These are phyloP conservation scores for Hipparchia semele DNA, from an alignment of 2,888 invertebrate species.

Conservation along the genomic window DNA sequence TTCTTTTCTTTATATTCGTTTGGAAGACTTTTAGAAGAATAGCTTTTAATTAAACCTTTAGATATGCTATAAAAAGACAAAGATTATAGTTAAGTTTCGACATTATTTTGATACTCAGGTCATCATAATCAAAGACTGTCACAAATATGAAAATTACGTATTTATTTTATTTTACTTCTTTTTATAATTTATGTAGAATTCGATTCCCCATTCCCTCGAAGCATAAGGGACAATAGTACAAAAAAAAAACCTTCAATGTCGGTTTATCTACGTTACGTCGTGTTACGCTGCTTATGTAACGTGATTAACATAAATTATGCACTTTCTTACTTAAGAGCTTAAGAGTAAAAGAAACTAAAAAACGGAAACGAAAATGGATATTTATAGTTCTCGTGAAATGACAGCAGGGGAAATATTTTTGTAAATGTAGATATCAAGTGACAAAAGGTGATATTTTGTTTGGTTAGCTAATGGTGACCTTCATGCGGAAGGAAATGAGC, in stretches of 20 bases:
- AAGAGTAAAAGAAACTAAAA: background rate
- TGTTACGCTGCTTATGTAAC: no score
- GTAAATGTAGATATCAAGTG: constrained; percentile 23
- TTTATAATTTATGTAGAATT: no score
- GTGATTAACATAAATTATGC: no score
- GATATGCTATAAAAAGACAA: background rate
- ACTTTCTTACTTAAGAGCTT: no score
- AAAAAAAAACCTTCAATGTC: no score
- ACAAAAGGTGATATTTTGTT: constrained; percentile 19
- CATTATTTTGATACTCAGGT: no score
- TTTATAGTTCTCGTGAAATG: constrained; percentile 1
- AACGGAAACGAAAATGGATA: background rate
- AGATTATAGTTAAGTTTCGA: background rate
- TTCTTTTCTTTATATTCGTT: constrained; percentile 26
- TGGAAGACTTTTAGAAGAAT: background rate
- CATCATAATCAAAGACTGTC: no score
- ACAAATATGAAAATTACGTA: no score
- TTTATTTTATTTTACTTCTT: no score
- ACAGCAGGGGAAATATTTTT: constrained; percentile 6
- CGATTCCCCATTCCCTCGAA: no score
- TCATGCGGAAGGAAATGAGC: constrained; percentile 17
- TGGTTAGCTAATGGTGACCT: constrained; percentile 23
- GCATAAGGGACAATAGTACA: no score
- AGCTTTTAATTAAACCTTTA: constrained; percentile 1
- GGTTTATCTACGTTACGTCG: no score